These are phyloP conservation scores for Drosophila sordidula DNA, from an alignment of 2,888 invertebrate genomes.

Conservation along the genomic window DNA sequence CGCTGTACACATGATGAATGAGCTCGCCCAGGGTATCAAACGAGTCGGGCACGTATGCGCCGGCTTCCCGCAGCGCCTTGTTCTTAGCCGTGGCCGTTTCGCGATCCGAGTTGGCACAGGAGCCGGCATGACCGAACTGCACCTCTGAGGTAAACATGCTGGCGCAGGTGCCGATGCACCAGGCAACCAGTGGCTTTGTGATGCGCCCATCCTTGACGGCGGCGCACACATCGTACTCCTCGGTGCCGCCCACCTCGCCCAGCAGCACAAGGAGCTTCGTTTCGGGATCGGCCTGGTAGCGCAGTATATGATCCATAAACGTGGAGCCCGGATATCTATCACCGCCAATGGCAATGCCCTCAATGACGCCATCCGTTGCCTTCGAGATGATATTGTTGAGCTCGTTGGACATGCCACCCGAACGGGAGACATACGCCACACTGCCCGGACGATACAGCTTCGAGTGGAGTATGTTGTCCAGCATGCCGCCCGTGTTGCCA, in stretches of 20 bases:
- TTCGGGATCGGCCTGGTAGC: conserved; percentile 92
- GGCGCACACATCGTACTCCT: conserved; percentile 98
- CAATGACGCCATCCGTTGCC: conserved; percentile 98
- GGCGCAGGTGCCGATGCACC: conserved; percentile 98
- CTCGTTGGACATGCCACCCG: conserved; percentile 99
- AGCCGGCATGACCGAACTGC: conserved; percentile 99
- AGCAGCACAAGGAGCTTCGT: conserved; percentile 97
- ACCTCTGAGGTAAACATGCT: conserved; percentile 95
- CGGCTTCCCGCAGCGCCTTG: conserved; percentile 91
- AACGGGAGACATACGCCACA: conserved; percentile 98
- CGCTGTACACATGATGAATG: conserved; percentile 90
- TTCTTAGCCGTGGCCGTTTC: conserved; percentile 98
- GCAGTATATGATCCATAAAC: conserved; percentile 98
- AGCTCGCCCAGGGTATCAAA: conserved; percentile 96
- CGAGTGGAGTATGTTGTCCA: conserved; percentile 99
- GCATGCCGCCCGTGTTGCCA: conserved; percentile 99
- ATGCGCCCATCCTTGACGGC: conserved; percentile 92
- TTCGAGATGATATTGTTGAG: conserved; percentile 98
- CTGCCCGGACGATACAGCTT: conserved; percentile 98
- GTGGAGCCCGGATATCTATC: conserved; percentile 99
- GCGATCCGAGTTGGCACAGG: conserved; percentile 96
- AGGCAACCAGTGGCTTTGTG: conserved; percentile 97
- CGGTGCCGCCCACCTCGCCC: conserved; percentile 99
- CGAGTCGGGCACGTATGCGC: conserved; percentile 95
- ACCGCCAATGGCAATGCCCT: conserved; percentile 99